These are phyloP conservation scores for Thamnophis elegans DNA, from an alignment of 2,797 vertebrate genomes.

Conservation along the genomic window DNA sequence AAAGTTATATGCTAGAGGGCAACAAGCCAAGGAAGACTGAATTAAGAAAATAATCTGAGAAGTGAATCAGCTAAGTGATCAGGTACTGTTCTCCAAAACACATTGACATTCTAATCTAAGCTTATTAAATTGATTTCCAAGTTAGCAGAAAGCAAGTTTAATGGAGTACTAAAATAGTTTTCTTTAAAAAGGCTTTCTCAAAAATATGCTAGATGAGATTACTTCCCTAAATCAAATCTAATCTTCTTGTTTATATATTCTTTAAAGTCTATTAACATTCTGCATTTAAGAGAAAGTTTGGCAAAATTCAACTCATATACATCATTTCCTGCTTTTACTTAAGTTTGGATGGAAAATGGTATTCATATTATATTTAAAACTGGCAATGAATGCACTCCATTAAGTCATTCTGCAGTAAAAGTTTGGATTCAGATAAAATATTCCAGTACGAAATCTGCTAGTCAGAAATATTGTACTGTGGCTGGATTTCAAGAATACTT, in stretches of 20 bases:
- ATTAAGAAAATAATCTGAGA: background rate
- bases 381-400: background rate
- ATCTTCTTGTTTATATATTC: background rate
- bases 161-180: background rate
- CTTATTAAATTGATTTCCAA: background rate
- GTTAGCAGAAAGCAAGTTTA: background rate
- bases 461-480: background rate
- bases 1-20: background rate
- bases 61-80: background rate
- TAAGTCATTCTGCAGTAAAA: background rate
- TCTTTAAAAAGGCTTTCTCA: background rate
- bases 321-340: background rate
- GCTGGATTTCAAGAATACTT: background rate
- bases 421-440: background rate
- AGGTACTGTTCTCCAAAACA: background rate
- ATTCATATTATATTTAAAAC: background rate
- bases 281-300: background rate
- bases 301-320: background rate
- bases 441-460: background rate
- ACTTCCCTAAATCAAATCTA: background rate
- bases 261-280: background rate
- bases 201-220: background rate
- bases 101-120: background rate
- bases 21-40: too few relatives aligned
- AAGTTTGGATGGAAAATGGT: background rate